Conservation (phyloP, 2,113 vertebrate genomes). For the Boulengerochromis microlepis region DNA sequence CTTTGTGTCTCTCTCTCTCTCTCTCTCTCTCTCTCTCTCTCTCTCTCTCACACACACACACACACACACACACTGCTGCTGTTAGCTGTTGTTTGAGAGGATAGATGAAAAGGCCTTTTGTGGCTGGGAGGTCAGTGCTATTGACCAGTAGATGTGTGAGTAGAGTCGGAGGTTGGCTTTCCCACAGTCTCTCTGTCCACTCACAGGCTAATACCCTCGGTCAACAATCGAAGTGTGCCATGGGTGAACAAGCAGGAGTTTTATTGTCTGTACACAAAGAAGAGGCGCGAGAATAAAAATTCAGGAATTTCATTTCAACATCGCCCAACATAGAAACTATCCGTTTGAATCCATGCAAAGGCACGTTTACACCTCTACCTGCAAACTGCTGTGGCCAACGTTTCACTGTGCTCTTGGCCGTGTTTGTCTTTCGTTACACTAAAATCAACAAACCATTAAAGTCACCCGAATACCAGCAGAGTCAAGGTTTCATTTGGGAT, state of each 20-base stretch:
- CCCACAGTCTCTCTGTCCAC: conserved; percentile 67
- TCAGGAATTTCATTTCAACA: neutral
- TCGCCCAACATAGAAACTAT: neutral
- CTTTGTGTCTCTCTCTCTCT: too few relatives aligned
- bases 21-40: too few relatives aligned
- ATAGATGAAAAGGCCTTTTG: conserved; percentile 65
- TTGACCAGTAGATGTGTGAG: conserved; percentile 70
- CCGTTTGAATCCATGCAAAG: neutral
- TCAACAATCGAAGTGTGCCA: conserved; percentile 72
- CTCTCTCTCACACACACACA: neutral
- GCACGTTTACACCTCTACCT: neutral
- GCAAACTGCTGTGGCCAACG: neutral
- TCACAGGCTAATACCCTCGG: conserved; percentile 52
- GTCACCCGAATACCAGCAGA: neutral
- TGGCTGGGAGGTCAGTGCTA: conserved; percentile 61
- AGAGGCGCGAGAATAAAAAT: neutral
- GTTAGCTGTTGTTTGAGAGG: conserved; percentile 40
- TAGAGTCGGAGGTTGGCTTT: conserved; percentile 59
- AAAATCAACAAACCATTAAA: neutral
- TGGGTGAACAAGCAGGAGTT: conserved; percentile 54
- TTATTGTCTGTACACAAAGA: conserved; percentile 30
- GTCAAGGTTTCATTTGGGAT: neutral
- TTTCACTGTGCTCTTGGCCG: neutral
- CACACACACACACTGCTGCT: neutral
- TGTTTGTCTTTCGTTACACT: neutral